These are phyloP conservation scores for Drosophila kikkawai DNA, from an alignment of 1,140 invertebrate species.

Conservation along the genomic window DNA sequence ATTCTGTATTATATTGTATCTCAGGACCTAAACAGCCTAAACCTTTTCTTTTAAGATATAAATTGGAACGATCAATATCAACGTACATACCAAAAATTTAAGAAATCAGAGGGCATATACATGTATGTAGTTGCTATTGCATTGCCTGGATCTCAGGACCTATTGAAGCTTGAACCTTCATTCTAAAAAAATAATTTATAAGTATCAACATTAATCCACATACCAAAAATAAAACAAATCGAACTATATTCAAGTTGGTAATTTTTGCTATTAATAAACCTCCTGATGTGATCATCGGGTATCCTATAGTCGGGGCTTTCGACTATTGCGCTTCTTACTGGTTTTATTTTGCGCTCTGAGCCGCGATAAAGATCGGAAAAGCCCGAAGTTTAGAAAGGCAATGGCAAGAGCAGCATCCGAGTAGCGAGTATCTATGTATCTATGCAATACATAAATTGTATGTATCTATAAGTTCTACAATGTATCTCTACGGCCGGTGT, in stretches of 20 bases:
- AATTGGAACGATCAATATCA: background rate
- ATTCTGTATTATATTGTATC: background rate
- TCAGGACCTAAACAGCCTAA: background rate
- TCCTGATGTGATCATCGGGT: background rate
- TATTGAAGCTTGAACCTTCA: background rate
- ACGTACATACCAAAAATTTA: background rate
- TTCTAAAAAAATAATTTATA: too few species aligned
- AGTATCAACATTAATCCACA: background rate
- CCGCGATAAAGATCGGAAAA: constrained; percentile 77
- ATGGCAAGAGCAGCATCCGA: constrained; percentile 51
- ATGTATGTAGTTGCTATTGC: too few species aligned
- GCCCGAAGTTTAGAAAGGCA: constrained; percentile 80
- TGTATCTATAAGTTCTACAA: constrained; percentile 65
- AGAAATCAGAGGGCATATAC: too few species aligned
- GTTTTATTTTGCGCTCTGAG: constrained; percentile 32
- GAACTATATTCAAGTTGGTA: background rate
- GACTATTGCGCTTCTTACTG: background rate
- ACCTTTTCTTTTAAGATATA: background rate
- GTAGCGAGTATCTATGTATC: constrained; percentile 47
- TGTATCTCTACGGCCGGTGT: constrained; percentile 44
- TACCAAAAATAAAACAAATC: background rate
- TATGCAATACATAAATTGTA: constrained; percentile 48
- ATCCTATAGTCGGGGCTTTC: background rate
- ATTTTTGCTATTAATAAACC: background rate
- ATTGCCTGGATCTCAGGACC: background rate